Evolutionary conservation across 64 coral and sea anemone genomes (phyloP).

Genomic region (Dendronephthya gigantea): DNA sequence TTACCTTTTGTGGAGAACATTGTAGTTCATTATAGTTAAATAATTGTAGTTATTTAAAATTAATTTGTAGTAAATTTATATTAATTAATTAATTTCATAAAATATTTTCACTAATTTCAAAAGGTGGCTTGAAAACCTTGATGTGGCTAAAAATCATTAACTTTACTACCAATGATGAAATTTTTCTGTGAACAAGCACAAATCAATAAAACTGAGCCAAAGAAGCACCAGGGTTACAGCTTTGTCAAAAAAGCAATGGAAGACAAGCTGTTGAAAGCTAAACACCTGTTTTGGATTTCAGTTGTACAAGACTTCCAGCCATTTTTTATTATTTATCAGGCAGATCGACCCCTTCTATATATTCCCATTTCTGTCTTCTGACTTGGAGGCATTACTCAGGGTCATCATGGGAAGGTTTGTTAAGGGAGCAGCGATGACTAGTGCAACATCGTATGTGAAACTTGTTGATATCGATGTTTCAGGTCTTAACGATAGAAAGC

Average conservation of each 20-base stretch:
- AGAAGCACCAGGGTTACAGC: constrained; percentile 60
- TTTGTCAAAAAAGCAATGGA: constrained; percentile 21
- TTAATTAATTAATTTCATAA: neutral
- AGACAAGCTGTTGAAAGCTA: constrained; percentile 45
- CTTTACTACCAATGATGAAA: constrained; percentile 33
- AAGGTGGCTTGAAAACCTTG: constrained; percentile 65
- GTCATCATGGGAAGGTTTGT: too few species aligned
- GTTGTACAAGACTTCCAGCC: constrained; percentile 36
- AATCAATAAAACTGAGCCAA: constrained; percentile 51
- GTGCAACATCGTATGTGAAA: too few species aligned
- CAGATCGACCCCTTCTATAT: too few species aligned
- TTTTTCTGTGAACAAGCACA: constrained; percentile 57
- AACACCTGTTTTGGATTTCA: constrained; percentile 48
- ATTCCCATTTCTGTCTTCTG: too few species aligned
- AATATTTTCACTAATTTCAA: neutral
- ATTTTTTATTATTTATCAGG: neutral
- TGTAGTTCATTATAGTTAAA: too few species aligned
- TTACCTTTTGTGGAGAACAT: too few species aligned
- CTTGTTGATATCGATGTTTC: too few species aligned
- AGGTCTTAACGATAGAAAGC: too few species aligned
- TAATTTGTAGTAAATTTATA: too few species aligned
- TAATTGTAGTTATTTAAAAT: too few species aligned
- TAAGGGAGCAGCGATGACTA: too few species aligned
- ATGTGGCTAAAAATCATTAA: constrained; percentile 56
- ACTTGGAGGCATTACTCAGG: too few species aligned